phyloP scores from a whole-genome alignment of 2,888 invertebrate species.

The Macrophya alboannulata region DNA sequence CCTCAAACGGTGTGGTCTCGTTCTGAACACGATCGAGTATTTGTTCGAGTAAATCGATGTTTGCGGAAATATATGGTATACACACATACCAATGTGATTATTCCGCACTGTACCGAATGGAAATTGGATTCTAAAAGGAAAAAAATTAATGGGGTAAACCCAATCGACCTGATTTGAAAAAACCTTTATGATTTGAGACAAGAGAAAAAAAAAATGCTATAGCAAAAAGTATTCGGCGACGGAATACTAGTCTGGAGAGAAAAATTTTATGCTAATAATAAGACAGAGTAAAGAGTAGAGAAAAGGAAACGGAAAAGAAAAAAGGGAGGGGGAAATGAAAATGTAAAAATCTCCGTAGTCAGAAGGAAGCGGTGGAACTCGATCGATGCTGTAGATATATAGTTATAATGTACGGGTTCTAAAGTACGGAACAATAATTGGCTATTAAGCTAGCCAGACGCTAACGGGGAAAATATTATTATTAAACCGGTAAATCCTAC shows the following conservation, averaged over 20 bases:
- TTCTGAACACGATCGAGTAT: constrained; percentile 9
- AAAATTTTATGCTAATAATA: not conserved
- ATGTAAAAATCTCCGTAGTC: not conserved
- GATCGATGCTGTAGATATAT: not conserved
- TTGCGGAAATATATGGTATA: not conserved
- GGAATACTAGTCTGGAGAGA: not conserved
- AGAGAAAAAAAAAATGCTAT: not conserved
- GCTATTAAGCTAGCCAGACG: constrained; percentile 36
- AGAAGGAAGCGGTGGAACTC: not conserved
- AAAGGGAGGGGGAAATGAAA: not conserved
- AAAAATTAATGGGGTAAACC: not conserved
- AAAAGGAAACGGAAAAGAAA: not conserved
- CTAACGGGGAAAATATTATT: constrained; percentile 36
- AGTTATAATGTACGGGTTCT: not conserved
- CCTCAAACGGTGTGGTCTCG: not conserved
- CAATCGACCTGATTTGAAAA: not conserved
- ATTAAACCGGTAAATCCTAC: constrained; percentile 26
- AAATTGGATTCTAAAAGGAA: not conserved
- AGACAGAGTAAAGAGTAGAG: not conserved
- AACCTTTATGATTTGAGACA: not conserved
- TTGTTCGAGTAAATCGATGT: constrained; percentile 11
- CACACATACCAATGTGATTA: not conserved
- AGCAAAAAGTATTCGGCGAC: not conserved
- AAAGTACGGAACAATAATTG: constrained; percentile 45
- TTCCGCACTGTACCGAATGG: not conserved